Percentiles rank a stretch among this genome's conserved stretches.
phyloP scores from a whole-genome alignment of 35 echinoderm and acorn worm species.

The Apostichopus californicus region DNA sequence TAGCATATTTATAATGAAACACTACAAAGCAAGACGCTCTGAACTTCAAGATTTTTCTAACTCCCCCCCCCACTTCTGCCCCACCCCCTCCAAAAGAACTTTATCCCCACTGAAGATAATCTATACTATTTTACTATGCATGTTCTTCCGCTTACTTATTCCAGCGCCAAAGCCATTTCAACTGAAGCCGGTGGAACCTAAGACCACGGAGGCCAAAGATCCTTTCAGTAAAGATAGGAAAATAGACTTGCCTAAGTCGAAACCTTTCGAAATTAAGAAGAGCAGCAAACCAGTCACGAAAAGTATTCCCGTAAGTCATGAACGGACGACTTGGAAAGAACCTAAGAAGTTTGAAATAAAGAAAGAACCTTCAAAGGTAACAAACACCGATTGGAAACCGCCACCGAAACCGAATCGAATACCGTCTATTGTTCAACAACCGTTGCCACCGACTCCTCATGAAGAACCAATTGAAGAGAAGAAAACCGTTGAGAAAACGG shows the following conservation, averaged over 20 bases:
- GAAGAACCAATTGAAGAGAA: neutral
- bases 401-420: conserved; percentile 57
- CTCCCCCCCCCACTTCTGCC: too few relatives aligned
- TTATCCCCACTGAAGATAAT: too few relatives aligned
- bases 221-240: conserved; percentile 71
- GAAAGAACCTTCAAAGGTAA: conserved; percentile 46
- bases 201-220: conserved; percentile 60
- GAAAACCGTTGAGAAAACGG: neutral
- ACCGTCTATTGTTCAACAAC: neutral
- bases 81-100: too few relatives aligned
- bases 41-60: too few relatives aligned
- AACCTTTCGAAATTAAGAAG: conserved; percentile 73
- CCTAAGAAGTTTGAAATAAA: conserved; percentile 70
- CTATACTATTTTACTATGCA: too few relatives aligned
- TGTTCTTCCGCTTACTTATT: neutral
- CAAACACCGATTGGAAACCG: conserved; percentile 63
- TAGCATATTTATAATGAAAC: too few relatives aligned
- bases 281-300: conserved; percentile 67
- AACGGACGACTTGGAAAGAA: conserved; percentile 71
- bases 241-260: conserved; percentile 71
- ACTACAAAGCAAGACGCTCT: too few relatives aligned
- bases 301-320: conserved; percentile 19
- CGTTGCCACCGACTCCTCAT: conserved; percentile 27
- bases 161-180: conserved; percentile 82
- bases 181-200: conserved; percentile 54